Evolutionary conservation across 2,113 vertebrate species (phyloP).

Genomic region (Odobenus rosmarus): DNA sequence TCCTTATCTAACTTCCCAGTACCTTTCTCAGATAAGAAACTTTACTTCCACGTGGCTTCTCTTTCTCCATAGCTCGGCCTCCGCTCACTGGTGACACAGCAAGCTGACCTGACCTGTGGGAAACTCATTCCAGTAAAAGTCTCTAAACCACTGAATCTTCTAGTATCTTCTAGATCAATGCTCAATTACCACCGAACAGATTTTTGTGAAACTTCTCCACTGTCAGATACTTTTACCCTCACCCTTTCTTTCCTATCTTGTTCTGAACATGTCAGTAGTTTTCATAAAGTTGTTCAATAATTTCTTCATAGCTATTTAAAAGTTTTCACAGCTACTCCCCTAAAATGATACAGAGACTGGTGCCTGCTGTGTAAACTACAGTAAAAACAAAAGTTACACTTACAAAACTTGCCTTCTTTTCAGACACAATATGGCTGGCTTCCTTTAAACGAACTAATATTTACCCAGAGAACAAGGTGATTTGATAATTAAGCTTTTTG

Average conservation of each 20-base stretch:
- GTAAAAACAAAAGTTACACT: constrained; percentile 2
- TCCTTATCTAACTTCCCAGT: neutral
- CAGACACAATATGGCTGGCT: neutral
- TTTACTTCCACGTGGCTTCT: neutral
- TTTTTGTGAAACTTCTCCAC: neutral
- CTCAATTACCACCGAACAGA: neutral
- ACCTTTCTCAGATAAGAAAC: neutral
- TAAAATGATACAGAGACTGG: neutral
- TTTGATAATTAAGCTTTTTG: neutral
- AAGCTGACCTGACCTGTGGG: neutral
- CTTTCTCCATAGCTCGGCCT: neutral
- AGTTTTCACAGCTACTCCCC: neutral
- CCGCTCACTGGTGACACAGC: neutral
- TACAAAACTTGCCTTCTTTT: neutral
- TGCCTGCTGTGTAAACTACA: neutral
- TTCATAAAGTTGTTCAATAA: neutral
- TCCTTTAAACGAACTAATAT: neutral
- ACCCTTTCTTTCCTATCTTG: neutral
- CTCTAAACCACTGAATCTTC: neutral
- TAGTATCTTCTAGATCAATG: neutral
- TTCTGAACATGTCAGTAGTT: neutral
- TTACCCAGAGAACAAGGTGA: neutral
- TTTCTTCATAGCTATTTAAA: neutral
- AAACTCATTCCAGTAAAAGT: neutral
- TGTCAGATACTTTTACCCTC: constrained; percentile 10